A percentile compares a stretch with the other conserved stretches of the same genome.
These are phyloP conservation scores for Mesopsocus fuscifrons DNA, from an alignment of 2,888 invertebrate species.

Conservation along the genomic window DNA sequence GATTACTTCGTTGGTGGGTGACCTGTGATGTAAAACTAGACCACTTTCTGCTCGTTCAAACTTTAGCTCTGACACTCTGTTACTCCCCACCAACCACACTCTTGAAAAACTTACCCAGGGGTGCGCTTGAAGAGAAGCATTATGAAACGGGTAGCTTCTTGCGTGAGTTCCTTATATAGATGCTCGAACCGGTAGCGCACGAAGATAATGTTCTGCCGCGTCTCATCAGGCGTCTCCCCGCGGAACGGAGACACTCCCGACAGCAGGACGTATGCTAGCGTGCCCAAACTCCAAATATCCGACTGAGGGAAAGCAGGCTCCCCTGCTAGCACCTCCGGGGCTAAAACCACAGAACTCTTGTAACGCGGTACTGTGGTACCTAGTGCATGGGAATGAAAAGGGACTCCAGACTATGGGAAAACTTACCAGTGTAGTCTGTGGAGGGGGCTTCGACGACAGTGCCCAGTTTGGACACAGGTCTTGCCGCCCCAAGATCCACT, in stretches of 20 bases:
- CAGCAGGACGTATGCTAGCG: conserved; percentile 74
- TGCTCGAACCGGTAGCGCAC: conserved; percentile 87
- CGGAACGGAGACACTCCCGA: conserved; percentile 86
- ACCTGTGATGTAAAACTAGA: too few relatives aligned
- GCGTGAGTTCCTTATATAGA: conserved; percentile 84
- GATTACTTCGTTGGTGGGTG: neutral
- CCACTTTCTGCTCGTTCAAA: too few relatives aligned
- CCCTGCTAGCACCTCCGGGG: conserved; percentile 76
- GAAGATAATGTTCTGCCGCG: conserved; percentile 76
- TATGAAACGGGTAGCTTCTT: conserved; percentile 81
- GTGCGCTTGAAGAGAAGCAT: conserved; percentile 90
- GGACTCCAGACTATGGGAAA: too few relatives aligned
- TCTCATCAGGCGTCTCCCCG: conserved; percentile 64
- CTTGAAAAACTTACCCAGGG: too few relatives aligned
- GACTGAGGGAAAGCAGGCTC: conserved; percentile 77
- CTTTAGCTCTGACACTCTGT: too few relatives aligned
- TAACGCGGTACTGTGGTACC: too few relatives aligned
- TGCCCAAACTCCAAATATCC: conserved; percentile 93
- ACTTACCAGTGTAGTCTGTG: conserved; percentile 50
- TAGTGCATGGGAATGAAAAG: too few relatives aligned
- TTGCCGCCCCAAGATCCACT: conserved; percentile 79
- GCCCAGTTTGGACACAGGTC: conserved; percentile 61
- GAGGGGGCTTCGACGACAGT: conserved; percentile 48
- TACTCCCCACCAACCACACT: too few relatives aligned
- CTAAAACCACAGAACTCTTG: conserved; percentile 28